Base-by-base conservation (phyloP, 2,888 invertebrate genomes). In the Diploptera punctata region DNA sequence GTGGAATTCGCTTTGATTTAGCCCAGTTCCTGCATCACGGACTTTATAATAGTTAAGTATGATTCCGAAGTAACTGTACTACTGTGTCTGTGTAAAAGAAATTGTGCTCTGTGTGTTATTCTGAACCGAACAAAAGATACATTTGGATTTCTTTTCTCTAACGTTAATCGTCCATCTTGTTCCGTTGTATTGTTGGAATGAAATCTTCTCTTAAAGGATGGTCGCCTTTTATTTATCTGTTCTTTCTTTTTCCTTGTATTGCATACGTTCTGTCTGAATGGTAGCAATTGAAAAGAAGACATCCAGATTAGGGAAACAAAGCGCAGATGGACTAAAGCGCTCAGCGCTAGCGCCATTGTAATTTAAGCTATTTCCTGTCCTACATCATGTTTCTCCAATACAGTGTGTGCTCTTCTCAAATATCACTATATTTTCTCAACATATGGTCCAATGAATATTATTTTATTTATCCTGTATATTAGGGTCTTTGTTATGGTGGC, bases 281-380 rank as follows among this genome's bases (percentile, higher is more conserved):
- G 38, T 18, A 68, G 68, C 72, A 60, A 72, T 72, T 62, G 67
- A 61, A 72, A 68, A 38, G 38, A 68, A 67, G 54, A 24, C 65
- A 61, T n/a, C 33, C 62, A 68, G 72, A 68, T 68, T 68, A 71
- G 61, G 72, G 49, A 72, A 72, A 72, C 72, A 72, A 72, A 57
- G 52, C 7, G 16, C 65, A 18, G 29, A 43, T 24, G 47, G 26
- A 24, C 65, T 65, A 47, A n/a, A 29, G 57, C 31, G 26, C 57
- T 57, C 29, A 7, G 26, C 26, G n/a, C 24, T 57, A 29, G n/a
- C 16, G 7, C 57, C 10, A 57, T 57, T 57, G 29, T 57, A 47
- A 4, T n/a, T 29, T 3, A 31, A 29, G 31, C 29, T 26, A 10
- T 0, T 57, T 31, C 29, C 57, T 57, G 1, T 29, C n/a, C 26